Evolutionary conservation across 2,888 invertebrate genomes (phyloP), one percentile per base, ranked within the genome.

Genomic region (Chironomus riparius): DNA sequence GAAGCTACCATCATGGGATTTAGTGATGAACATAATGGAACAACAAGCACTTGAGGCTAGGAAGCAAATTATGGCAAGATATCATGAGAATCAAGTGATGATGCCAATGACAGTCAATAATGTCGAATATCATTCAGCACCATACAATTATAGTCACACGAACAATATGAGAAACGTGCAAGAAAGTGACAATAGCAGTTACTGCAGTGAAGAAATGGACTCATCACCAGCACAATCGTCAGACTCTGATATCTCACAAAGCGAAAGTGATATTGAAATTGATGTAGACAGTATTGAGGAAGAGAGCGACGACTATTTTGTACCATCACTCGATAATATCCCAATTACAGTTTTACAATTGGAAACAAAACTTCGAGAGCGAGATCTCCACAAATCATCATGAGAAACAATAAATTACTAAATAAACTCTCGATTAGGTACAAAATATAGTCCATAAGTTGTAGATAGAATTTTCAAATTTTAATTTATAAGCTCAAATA

Each of bases 341-440:
- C 76, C 76, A 68, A 68, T 76, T 50, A 76, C 76, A 12, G 76
- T 76, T 10, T 22, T 76, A n/a, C 76, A 76, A 48, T 28, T 76
- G 5, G 76, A 76, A 24, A 50, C 68, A n/a, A 76, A 69, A 10
- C 50, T 76, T 21, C 7, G 68, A 56, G 76, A 76, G 28, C 24
- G 56, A 68, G 76, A 76, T 15, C 13, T 13, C 3, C 65, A 74
- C 4, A 38, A 15, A 18, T 18, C 65, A 65, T 65, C 65, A 24
- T 65, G 65, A 65, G 5, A 21, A 13, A 12, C 6, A 18, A 2
- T 56, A 5, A 18, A 56, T 56, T 15, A 18, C 15, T 56, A 5
- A 18, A 56, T 56, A 56, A n/a, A n/a, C n/a, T n/a, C 38, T 38
- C 38, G 10, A 38, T 38, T 56, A 56, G 56, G 18, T 56, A 18